Percentiles rank a stretch among this genome's conserved stretches.
Evolutionary conservation across 2,888 invertebrate species (phyloP).

Genomic region (Phortica okadai): DNA sequence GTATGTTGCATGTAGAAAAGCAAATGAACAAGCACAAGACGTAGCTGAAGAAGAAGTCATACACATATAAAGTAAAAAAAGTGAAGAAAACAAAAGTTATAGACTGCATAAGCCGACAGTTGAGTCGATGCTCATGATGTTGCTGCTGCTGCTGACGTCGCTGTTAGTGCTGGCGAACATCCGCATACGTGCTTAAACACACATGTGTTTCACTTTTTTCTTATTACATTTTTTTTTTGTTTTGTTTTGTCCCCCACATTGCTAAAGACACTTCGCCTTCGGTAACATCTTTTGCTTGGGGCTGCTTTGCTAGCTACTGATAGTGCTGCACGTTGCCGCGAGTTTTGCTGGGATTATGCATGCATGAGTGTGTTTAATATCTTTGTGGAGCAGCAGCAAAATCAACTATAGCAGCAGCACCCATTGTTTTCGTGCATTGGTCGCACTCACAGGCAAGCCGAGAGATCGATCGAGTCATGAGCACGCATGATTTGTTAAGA

Average conservation of each 20-base stretch:
- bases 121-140: conserved; percentile 32
- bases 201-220: conserved; percentile 26
- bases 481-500: conserved; percentile 27
- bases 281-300: conserved; percentile 48
- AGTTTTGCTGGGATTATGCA: conserved; percentile 46
- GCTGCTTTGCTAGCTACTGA: conserved; percentile 5
- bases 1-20: too few species aligned
- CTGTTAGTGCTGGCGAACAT: conserved; percentile 16
- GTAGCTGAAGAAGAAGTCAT: too few species aligned
- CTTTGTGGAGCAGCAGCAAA: conserved; percentile 22
- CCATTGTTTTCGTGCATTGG: conserved; percentile 24
- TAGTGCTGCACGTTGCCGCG: conserved; percentile 29
- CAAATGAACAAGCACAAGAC: too few species aligned
- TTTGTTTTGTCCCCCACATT: conserved; percentile 5
- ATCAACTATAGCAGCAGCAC: conserved; percentile 9
- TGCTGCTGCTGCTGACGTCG: conserved; percentile 22
- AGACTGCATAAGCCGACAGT: conserved; percentile 41
- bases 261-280: conserved; percentile 23
- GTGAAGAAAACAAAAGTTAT: conserved; percentile 36
- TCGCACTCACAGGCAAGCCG: not conserved
- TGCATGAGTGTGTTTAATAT: conserved; percentile 58
- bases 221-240: not conserved
- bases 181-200: conserved; percentile 12
- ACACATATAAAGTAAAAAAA: conserved; percentile 4
- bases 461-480: conserved; percentile 15